Conservation (phyloP, 2,113 vertebrate species). For the Paramormyrops kingsleyae region DNA sequence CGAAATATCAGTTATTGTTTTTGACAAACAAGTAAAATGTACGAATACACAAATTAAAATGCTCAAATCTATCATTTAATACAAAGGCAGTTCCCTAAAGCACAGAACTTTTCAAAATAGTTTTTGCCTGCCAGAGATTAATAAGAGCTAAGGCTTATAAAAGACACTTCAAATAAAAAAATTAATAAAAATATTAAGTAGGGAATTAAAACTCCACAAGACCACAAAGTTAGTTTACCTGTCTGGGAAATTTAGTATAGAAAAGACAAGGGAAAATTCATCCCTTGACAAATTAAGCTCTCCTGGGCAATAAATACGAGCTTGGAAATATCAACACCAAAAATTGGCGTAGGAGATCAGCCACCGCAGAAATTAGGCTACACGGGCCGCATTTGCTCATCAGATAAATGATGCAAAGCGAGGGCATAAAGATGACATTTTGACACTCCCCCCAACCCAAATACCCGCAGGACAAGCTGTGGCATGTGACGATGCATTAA, state of each 20-base stretch:
- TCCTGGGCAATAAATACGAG: slow-evolving; percentile 48
- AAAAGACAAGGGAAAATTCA: slow-evolving; percentile 55
- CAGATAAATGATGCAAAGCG: slow-evolving; percentile 60
- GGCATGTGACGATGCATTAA: slow-evolving; percentile 66
- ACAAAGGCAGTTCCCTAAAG: background rate
- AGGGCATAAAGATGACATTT: slow-evolving; percentile 65
- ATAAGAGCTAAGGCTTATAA: background rate
- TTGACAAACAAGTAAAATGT: slow-evolving; percentile 31
- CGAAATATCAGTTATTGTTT: slow-evolving; percentile 44
- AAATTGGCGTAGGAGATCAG: slow-evolving; percentile 65
- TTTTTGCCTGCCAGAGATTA: background rate
- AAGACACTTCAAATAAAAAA: background rate
- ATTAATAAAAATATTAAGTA: background rate
- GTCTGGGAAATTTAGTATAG: slow-evolving; percentile 19
- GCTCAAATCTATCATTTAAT: background rate
- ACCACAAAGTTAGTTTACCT: slow-evolving; percentile 8
- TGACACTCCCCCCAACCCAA: slow-evolving; percentile 46
- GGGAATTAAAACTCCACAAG: slow-evolving; percentile 7
- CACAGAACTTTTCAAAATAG: background rate
- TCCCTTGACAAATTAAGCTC: slow-evolving; percentile 61
- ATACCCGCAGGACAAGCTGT: slow-evolving; percentile 38
- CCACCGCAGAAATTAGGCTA: slow-evolving; percentile 58
- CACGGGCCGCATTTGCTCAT: slow-evolving; percentile 67
- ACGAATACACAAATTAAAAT: background rate
- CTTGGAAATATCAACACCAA: slow-evolving; percentile 56